Conservation (phyloP, 2,113 vertebrate genomes). For the Sisor rabdophorus region DNA sequence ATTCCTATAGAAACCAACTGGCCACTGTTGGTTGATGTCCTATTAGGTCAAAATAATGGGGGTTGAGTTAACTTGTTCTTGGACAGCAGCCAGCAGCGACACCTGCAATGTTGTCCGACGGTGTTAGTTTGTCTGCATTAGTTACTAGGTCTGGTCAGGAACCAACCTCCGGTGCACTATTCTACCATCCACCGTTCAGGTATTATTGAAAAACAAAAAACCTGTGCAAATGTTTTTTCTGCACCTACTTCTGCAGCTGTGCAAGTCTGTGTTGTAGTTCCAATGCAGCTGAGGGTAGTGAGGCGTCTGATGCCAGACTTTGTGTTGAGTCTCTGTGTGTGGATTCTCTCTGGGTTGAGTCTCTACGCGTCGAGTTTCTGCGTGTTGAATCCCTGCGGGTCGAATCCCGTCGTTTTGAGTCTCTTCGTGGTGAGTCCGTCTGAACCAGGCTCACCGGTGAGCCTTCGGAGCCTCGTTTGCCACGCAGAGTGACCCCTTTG, state of each 20-base stretch:
- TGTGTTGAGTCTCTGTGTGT: slow-evolving; percentile 83
- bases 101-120: not conserved
- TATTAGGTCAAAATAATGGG: not conserved
- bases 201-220: not conserved
- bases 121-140: not conserved
- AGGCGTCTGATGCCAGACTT: slow-evolving; percentile 91
- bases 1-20: not conserved
- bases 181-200: not conserved
- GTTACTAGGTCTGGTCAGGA: not conserved
- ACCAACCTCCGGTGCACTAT: not conserved
- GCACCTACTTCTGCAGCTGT: slow-evolving; percentile 87
- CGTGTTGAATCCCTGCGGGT: not conserved
- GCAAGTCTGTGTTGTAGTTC: slow-evolving; percentile 87
- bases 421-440: slow-evolving; percentile 42
- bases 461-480: slow-evolving; percentile 43
- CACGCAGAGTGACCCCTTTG: slow-evolving; percentile 38
- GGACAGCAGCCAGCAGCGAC: not conserved
- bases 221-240: not conserved
- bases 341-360: not conserved
- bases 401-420: slow-evolving; percentile 1
- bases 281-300: slow-evolving; percentile 82
- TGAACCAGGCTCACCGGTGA: slow-evolving; percentile 57
- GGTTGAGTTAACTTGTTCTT: too few relatives aligned
- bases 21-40: not conserved
- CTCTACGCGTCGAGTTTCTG: not conserved